These are phyloP conservation scores for Arnoldichthys spilopterus DNA, from an alignment of 2,797 vertebrate genomes.

Conservation along the genomic window DNA sequence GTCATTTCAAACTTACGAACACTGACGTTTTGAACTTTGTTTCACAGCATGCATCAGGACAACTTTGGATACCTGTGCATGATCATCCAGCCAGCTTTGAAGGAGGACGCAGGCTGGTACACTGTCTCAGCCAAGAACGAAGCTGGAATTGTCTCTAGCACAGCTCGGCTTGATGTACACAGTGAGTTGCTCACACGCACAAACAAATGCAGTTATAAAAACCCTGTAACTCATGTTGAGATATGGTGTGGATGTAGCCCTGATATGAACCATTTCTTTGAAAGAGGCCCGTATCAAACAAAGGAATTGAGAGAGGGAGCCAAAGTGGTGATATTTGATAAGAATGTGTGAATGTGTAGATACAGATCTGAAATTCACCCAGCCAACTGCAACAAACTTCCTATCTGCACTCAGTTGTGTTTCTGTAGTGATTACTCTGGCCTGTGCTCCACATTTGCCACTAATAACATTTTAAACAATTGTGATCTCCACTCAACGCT, in stretches of 20 bases:
- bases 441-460: constrained; percentile 26
- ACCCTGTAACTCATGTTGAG: neutral
- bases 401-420: constrained; percentile 7
- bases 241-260: neutral
- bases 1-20: neutral
- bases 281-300: constrained; percentile 23
- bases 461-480: constrained; percentile 41
- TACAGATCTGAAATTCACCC: neutral
- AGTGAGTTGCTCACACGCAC: constrained; percentile 76
- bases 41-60: constrained; percentile 95
- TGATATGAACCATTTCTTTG: constrained; percentile 12
- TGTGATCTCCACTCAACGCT: neutral
- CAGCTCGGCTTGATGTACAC: constrained; percentile 91
- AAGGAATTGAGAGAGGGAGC: neutral
- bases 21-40: neutral
- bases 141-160: constrained; percentile 95
- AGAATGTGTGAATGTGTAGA: neutral
- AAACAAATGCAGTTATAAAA: neutral
- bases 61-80: constrained; percentile 96
- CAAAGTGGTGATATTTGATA: constrained; percentile 9
- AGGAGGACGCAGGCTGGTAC: constrained; percentile 97
- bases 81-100: constrained; percentile 95
- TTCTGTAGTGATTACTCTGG: constrained; percentile 8
- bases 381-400: constrained; percentile 36
- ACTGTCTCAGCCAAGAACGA: constrained; percentile 98